phyloP scores from a whole-genome alignment of 2,797 vertebrate species.

The Characodon lateralis region DNA sequence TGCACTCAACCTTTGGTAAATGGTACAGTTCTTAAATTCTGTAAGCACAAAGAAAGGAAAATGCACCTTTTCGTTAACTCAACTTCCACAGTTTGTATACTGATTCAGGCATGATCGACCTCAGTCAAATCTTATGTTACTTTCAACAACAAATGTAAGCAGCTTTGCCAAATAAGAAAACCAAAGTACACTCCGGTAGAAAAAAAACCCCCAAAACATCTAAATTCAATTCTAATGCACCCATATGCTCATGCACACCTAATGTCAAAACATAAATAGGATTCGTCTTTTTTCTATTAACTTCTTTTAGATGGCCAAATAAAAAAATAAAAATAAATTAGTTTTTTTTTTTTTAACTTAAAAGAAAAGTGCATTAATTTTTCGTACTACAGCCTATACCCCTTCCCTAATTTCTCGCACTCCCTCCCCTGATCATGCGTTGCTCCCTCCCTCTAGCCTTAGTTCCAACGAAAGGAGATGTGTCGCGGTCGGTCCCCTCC shows the following conservation, averaged over 20 bases:
- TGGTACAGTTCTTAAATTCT: slow-evolving; percentile 79
- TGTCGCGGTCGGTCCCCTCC: slow-evolving; percentile 98
- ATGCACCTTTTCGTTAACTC: slow-evolving; percentile 85
- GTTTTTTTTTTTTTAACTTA: slow-evolving; percentile 74
- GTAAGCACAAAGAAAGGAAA: slow-evolving; percentile 70
- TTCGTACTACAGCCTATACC: slow-evolving; percentile 80
- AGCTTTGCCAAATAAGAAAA: slow-evolving; percentile 78
- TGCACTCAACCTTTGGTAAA: slow-evolving; percentile 94
- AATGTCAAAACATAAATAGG: slow-evolving; percentile 82
- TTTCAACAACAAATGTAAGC: slow-evolving; percentile 82
- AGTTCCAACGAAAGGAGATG: slow-evolving; percentile 99
- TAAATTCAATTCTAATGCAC: slow-evolving; percentile 84
- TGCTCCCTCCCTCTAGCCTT: slow-evolving; percentile 76
- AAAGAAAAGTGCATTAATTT: slow-evolving; percentile 99
- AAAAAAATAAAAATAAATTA: slow-evolving; percentile 79
- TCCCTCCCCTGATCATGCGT: slow-evolving; percentile 54
- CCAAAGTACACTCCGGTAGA: slow-evolving; percentile 72
- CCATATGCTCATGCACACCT: slow-evolving; percentile 85
- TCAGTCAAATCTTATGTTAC: slow-evolving; percentile 78
- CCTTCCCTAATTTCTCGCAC: slow-evolving; percentile 60
- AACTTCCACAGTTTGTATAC: slow-evolving; percentile 75
- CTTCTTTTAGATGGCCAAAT: slow-evolving; percentile 78
- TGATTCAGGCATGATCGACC: slow-evolving; percentile 77
- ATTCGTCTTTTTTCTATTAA: slow-evolving; percentile 77
- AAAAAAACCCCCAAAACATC: slow-evolving; percentile 37